A percentile compares a stretch with the other conserved stretches of the same genome.
These are phyloP conservation scores for Icerya purchasi DNA, from an alignment of 2,888 invertebrate species.

Conservation along the genomic window DNA sequence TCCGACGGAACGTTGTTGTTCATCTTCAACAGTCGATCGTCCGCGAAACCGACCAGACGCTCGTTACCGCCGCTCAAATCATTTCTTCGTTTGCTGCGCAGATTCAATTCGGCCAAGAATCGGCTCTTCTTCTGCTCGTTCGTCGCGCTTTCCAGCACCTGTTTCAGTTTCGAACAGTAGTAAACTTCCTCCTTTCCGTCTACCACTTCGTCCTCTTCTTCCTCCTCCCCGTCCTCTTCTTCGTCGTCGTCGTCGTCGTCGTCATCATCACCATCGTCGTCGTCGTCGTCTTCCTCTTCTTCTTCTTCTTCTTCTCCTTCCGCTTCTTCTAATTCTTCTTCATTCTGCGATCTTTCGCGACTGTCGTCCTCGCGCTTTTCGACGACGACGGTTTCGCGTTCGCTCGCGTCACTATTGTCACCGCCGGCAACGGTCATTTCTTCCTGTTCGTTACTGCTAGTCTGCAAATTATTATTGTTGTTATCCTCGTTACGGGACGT, in stretches of 20 bases:
- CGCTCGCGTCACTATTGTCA: background rate
- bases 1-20: background rate
- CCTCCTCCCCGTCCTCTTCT: background rate
- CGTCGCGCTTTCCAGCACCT: background rate
- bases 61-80: slow-evolving; percentile 1
- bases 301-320: background rate
- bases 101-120: slow-evolving; percentile 8
- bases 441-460: background rate
- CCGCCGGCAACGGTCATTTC: background rate
- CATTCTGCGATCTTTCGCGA: background rate
- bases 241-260: slow-evolving; percentile 5
- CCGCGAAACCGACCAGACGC: background rate
- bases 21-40: background rate
- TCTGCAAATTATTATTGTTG: background rate
- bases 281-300: background rate
- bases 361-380: background rate
- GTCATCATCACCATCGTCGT: slow-evolving; percentile 1
- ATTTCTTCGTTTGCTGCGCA: background rate
- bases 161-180: no score
- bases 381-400: background rate
- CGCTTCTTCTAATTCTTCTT: background rate
- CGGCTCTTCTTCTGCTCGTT: slow-evolving; percentile 7
- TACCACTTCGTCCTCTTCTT: background rate
- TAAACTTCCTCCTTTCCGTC: no score
- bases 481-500: background rate